phyloP scores from a whole-genome alignment of 2,797 vertebrate species.

The Molossus alvarezi region DNA sequence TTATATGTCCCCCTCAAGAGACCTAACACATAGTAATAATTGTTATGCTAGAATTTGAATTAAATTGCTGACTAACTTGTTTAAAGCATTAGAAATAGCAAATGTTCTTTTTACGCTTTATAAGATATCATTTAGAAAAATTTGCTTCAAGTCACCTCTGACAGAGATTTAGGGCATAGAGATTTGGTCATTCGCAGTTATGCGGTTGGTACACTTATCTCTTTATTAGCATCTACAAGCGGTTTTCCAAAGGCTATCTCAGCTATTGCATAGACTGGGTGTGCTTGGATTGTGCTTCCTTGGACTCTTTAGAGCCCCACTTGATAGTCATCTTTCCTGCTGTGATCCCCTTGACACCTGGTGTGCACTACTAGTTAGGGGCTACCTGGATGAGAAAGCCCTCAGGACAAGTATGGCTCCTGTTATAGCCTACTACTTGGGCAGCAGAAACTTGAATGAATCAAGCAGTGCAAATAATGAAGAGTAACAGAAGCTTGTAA shows the following conservation, averaged over 20 bases:
- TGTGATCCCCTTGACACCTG: not conserved
- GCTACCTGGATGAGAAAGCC: not conserved
- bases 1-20: not conserved
- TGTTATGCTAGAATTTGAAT: constrained; percentile 1
- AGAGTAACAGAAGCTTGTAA: not conserved
- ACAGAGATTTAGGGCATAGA: constrained; percentile 1
- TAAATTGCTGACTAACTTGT: not conserved
- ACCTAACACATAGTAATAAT: not conserved
- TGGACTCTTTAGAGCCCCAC: not conserved
- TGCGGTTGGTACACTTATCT: not conserved
- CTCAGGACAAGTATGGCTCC: not conserved
- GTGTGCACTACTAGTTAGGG: not conserved
- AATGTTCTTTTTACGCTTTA: constrained; percentile 23
- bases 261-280: not conserved
- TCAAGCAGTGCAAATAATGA: not conserved
- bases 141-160: constrained; percentile 35
- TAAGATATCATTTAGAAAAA: constrained; percentile 37
- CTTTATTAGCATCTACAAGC: not conserved
- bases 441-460: not conserved
- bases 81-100: constrained; percentile 10
- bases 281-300: not conserved
- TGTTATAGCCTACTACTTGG: not conserved
- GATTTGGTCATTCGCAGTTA: constrained; percentile 12
- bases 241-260: not conserved
- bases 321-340: not conserved